Percentiles rank a stretch among this genome's conserved stretches.
Evolutionary conservation across 2,888 invertebrate genomes (phyloP).

Genomic region (Fragum whitleyi): DNA sequence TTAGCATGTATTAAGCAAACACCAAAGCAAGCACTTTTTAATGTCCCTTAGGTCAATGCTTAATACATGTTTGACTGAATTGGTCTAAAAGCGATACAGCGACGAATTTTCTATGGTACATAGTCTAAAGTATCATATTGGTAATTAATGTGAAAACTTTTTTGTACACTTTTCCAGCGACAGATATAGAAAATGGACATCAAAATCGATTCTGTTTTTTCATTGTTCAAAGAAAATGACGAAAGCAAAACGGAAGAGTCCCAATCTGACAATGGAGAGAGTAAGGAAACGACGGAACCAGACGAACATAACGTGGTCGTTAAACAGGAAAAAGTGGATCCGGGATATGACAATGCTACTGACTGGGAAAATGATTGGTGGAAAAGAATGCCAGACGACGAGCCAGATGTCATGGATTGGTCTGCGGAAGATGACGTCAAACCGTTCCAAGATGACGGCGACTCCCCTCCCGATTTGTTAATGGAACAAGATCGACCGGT

Average conservation of each 20-base stretch:
- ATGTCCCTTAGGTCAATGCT: no score
- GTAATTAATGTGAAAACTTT: not conserved
- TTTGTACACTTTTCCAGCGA: not conserved
- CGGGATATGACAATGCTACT: not conserved
- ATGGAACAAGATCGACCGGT: slow-evolving; percentile 1
- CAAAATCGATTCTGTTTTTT: slow-evolving; percentile 56
- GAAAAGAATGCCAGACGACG: not conserved
- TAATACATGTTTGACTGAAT: no score
- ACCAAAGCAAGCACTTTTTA: no score
- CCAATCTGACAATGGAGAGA: not conserved
- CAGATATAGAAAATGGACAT: slow-evolving; percentile 28
- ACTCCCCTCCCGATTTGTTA: not conserved
- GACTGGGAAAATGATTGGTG: no score
- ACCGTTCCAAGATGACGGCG: slow-evolving; percentile 4
- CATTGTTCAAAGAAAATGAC: slow-evolving; percentile 26
- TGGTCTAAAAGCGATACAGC: no score
- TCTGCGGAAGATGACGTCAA: not conserved
- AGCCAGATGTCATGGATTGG: not conserved
- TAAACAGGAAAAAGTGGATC: not conserved
- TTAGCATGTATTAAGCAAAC: no score
- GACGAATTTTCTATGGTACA: no score
- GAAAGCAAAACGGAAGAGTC: not conserved
- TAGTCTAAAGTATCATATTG: no score
- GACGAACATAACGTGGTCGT: not conserved
- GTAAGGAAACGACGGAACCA: not conserved